A percentile compares a stretch with the other conserved stretches of the same genome.
Conservation (phyloP, 2,888 invertebrate species). For the Erynnis tages region DNA sequence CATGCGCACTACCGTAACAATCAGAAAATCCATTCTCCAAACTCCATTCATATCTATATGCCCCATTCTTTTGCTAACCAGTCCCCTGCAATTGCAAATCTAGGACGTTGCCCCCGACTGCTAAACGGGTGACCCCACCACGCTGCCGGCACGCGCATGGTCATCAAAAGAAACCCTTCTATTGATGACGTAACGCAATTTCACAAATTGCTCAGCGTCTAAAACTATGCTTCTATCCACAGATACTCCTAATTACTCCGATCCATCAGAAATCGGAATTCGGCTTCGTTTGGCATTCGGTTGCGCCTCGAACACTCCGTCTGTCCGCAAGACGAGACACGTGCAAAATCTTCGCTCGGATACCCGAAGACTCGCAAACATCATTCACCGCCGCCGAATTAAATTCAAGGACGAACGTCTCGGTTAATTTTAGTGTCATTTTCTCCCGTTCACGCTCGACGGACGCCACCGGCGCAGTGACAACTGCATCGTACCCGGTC, state of each 20-base stretch:
- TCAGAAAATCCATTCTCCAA: constrained; percentile 18
- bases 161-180: constrained; percentile 23
- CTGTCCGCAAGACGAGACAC: constrained; percentile 20
- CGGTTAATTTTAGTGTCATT: constrained; percentile 51
- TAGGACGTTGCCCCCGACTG: neutral
- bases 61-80: constrained; percentile 3
- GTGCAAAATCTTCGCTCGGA: constrained; percentile 23
- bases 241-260: constrained; percentile 4
- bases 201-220: constrained; percentile 9
- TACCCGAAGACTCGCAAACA: constrained; percentile 28
- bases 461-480: constrained; percentile 37
- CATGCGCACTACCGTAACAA: constrained; percentile 28
- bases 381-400: constrained; percentile 37
- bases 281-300: constrained; percentile 7
- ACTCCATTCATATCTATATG: constrained; percentile 16
- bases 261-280: constrained; percentile 18
- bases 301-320: neutral
- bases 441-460: constrained; percentile 40
- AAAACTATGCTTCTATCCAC: constrained; percentile 9
- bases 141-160: neutral
- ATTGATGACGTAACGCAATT: constrained; percentile 19
- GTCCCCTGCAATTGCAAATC: neutral
- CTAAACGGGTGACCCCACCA: neutral
- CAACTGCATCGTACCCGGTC: constrained; percentile 39
- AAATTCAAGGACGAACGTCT: constrained; percentile 50